A percentile compares a stretch with the other conserved stretches of the same genome.
These are phyloP conservation scores for Spodoptera littoralis DNA, from an alignment of 2,888 invertebrate genomes.

Conservation along the genomic window DNA sequence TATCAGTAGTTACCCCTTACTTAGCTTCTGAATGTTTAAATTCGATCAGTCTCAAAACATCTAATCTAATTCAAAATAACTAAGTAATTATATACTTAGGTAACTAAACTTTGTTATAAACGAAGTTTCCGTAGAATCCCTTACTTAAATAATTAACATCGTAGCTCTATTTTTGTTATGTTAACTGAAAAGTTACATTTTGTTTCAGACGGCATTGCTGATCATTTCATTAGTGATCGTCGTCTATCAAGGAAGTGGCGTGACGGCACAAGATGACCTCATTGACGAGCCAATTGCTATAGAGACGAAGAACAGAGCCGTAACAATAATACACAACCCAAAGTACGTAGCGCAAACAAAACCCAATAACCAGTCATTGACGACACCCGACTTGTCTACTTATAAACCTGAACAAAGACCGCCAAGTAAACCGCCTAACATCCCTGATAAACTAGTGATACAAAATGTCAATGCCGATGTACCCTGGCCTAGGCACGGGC, in stretches of 20 bases:
- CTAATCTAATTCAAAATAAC: too few species aligned
- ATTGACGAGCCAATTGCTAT: conserved; percentile 78
- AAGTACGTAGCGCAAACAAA: conserved; percentile 69
- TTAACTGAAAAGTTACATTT: conserved; percentile 36
- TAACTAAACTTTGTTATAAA: too few species aligned
- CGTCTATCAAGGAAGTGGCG: conserved; percentile 79
- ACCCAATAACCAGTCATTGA: conserved; percentile 54
- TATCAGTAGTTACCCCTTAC: too few species aligned
- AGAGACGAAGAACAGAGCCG: conserved; percentile 76
- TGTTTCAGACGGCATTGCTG: conserved; percentile 84
- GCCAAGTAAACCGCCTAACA: conserved; percentile 79
- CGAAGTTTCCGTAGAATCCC: too few species aligned
- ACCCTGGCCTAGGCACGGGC: conserved; percentile 68
- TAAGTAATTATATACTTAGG: too few species aligned
- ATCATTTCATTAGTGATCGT: conserved; percentile 84
- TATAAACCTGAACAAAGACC: conserved; percentile 70
- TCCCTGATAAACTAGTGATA: conserved; percentile 66
- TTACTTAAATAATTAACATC: too few species aligned
- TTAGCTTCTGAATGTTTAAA: too few species aligned
- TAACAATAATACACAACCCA: conserved; percentile 74
- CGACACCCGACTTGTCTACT: conserved; percentile 61
- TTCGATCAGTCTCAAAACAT: too few species aligned
- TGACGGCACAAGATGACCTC: conserved; percentile 72
- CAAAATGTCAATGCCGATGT: conserved; percentile 67
- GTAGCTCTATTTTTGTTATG: background rate